A percentile compares a stretch with the other conserved stretches of the same genome.
Evolutionary conservation across 2,797 vertebrate species (phyloP).

Genomic region (Urophycis tenuis): DNA sequence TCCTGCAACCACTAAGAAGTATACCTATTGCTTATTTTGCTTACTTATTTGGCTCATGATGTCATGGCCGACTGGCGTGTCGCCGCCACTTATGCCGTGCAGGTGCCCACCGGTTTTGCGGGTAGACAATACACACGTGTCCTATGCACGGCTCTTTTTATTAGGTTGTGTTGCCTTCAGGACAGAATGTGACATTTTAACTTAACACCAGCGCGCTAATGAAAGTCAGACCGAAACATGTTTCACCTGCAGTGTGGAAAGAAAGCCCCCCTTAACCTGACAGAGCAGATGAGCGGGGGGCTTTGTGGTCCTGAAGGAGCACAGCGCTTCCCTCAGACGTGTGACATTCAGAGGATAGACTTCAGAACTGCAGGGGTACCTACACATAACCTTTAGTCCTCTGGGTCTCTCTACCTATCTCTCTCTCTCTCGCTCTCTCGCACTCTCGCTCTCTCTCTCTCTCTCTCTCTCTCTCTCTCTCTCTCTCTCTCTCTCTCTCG

Average conservation of each 20-base stretch:
- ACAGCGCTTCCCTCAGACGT: slow-evolving; percentile 38
- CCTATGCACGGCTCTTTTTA: slow-evolving; percentile 18
- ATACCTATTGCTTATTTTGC: background rate
- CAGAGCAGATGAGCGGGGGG: slow-evolving; percentile 28
- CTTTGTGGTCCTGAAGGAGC: slow-evolving; percentile 7
- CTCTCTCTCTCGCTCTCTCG: background rate
- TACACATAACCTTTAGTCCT: background rate
- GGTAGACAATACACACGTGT: background rate
- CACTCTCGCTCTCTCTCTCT: background rate
- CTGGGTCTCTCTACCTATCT: background rate
- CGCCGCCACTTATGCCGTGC: slow-evolving; percentile 5
- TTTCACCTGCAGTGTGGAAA: slow-evolving; percentile 35
- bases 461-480: background rate
- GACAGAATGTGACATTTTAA: slow-evolving; percentile 28
- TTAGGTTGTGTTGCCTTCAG: slow-evolving; percentile 25
- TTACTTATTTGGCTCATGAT: slow-evolving; percentile 38
- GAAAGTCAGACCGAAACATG: slow-evolving; percentile 45
- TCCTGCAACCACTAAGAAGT: background rate
- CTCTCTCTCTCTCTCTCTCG: background rate
- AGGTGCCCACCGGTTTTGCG: slow-evolving; percentile 26
- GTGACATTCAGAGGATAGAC: slow-evolving; percentile 40
- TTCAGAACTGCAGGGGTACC: background rate
- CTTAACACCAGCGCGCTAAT: slow-evolving; percentile 21
- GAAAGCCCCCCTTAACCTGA: slow-evolving; percentile 31
- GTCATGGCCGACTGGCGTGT: slow-evolving; percentile 24